Conservation (phyloP, 2,888 invertebrate species). For the Acanthosepion lycidas region DNA sequence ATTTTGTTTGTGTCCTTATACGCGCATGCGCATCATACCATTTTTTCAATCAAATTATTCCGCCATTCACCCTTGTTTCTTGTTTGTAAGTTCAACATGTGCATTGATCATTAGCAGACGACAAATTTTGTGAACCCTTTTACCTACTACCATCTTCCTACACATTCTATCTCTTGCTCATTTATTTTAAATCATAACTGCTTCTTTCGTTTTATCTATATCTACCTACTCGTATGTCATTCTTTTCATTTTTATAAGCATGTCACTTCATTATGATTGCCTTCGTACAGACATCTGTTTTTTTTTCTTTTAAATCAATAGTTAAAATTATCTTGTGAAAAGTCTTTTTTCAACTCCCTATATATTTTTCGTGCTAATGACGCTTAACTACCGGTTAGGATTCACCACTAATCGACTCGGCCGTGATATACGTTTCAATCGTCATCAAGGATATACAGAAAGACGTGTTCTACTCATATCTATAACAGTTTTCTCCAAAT, state of each 20-base stretch:
- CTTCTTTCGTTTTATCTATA: not conserved
- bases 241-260: not conserved
- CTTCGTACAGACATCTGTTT: not conserved
- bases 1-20: not conserved
- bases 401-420: not conserved
- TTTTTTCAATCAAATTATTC: not conserved
- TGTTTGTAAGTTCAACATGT: not conserved
- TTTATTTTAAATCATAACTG: conserved; percentile 9
- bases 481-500: no score
- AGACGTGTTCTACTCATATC: not conserved
- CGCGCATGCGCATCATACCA: not conserved
- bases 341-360: not conserved
- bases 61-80: not conserved
- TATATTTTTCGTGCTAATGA: not conserved
- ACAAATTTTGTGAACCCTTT: not conserved
- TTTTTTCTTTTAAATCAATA: conserved; percentile 4
- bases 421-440: not conserved
- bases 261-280: not conserved
- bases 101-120: not conserved
- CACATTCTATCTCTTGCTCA: no score
- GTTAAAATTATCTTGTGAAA: not conserved
- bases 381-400: not conserved
- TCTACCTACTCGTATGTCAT: not conserved
- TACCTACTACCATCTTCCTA: not conserved
- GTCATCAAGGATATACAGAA: not conserved